Base-by-base conservation (phyloP, 1,140 invertebrate species). In the Sycophila sp. region DNA sequence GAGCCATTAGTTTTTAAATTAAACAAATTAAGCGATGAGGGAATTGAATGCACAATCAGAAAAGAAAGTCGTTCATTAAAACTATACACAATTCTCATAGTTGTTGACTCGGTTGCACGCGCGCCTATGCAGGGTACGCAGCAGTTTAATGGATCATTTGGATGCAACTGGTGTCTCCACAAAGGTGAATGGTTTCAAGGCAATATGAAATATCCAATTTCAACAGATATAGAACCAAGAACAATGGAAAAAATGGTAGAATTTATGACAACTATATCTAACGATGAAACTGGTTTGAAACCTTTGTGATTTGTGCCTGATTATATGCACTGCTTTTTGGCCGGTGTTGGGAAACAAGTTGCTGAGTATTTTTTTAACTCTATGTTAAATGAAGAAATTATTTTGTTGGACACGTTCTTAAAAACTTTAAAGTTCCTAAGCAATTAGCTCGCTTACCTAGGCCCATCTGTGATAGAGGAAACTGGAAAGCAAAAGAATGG, bases 111-210 rank as follows among this genome's bases (percentile, higher is more conserved):
- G 1, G 32, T 64, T 22, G 47, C 42, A 4, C 22, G 42, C n/a
- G 42, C 62, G 7, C 42, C 62, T 17, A n/a, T 34, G n/a, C 62
- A 64, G 28, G 49, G 49, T 3, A 26, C 36, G 2, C 11, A 47
- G 13, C 63, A 66, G 26, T 66, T 66, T 2, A 66, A 66, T 32
- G 60, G 60, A 32, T 4, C 5, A 30, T 63, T 24, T 30, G 60
- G 40, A 0, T 64, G 42, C 28, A 49, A 34, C 26, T 51, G 60
- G 60, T 63, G 60, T 34, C 30, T 26, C 7, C 60, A 63, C 2
- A 15, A 17, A 26, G 60, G 60, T 26, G 22, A 8, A 2, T 15
- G 17, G 5, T 15, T 32, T 13, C 40, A 53, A 2, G n/a, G 36
- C 24, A 38, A 19, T 56, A 56, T 55, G n/a, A 38, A 26, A n/a